These are phyloP conservation scores for Trididemnum clinides DNA, from an alignment of 23 tunicate species.

Conservation along the genomic window DNA sequence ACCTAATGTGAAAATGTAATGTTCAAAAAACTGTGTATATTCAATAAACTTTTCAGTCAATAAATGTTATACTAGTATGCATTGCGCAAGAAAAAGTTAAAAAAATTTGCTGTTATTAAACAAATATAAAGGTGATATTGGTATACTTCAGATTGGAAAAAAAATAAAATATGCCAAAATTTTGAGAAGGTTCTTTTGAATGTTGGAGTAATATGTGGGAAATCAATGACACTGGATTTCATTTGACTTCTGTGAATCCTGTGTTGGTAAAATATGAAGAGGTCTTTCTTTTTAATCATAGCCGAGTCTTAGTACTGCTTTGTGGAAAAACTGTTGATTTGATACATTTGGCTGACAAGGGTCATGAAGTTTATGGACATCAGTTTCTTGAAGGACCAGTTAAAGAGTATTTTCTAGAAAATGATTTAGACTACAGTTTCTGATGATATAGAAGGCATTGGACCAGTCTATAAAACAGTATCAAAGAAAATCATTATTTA, in stretches of 20 bases:
- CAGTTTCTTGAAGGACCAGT: conserved; percentile 69
- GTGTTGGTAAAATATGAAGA: not conserved
- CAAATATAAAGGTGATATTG: not conserved
- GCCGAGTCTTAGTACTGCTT: conserved; percentile 51
- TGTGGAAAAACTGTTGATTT: conserved; percentile 91
- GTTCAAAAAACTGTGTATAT: too few species aligned
- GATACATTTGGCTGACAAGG: conserved; percentile 60
- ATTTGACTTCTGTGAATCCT: not conserved
- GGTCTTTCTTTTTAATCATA: not conserved
- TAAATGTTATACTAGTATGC: too few species aligned
- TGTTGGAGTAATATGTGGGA: not conserved
- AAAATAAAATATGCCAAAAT: not conserved
- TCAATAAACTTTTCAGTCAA: too few species aligned
- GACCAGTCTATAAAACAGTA: conserved; percentile 27
- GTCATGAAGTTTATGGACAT: conserved; percentile 72
- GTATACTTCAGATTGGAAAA: too few species aligned
- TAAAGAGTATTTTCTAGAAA: conserved; percentile 41
- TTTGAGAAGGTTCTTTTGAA: not conserved
- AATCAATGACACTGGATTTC: not conserved
- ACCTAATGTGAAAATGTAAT: too few species aligned
- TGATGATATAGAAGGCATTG: not conserved
- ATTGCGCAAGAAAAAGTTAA: too few species aligned
- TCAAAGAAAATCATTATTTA: conserved; percentile 53
- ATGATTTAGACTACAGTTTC: conserved; percentile 2
- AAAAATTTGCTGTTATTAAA: too few species aligned